Base-by-base conservation (phyloP, 2,888 invertebrate genomes). In the Tetramorium bicarinatum region DNA sequence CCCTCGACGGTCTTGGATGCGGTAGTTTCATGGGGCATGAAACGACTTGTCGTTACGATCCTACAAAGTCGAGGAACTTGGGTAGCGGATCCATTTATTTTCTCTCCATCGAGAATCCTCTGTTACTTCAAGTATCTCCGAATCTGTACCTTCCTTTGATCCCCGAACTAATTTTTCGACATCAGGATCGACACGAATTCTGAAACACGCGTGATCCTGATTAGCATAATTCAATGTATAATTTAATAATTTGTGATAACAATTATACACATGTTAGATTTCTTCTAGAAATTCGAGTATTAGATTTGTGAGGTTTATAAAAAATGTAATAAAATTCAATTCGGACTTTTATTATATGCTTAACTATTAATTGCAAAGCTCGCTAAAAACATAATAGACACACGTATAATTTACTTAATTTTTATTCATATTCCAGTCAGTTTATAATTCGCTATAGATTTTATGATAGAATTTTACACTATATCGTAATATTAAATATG, bases 131-230 rank as follows among this genome's bases (percentile, higher is more conserved):
- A 76, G 81, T 87, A 84, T 85, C 89, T 88, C 86, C 81, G 86
- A 71, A 76, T 61, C 21, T 44, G 15, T 25, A 44, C 62, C 77
- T 76, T 82, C 44, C 71, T 71, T 34, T 56, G 44, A 67, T 83
- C 77, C 44, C 89, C 91, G 86, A 94, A 95, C 96, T 97, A 97
- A 96, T 97, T 97, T 96, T 97, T 97, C 95, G 97, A 97, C 93
- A 97, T 97, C 95, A 98, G 95, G 95, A 97, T 97, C 96, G 97
- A 97, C 95, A 97, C 97, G 95, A 97, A 98, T 95, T 97, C 98
- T 97, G 96, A 21, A 96, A 79, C 52, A 56, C 3, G 11, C n/a
- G 25, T 11, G 2, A 1, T 47, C 13, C 15, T 29, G 18, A 49
- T 61, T 15, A 15, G 6, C 2, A 44, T 15, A n/a, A 25, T 74